phyloP scores from a whole-genome alignment of 2,888 invertebrate genomes.

The Hydraecia micacea region DNA sequence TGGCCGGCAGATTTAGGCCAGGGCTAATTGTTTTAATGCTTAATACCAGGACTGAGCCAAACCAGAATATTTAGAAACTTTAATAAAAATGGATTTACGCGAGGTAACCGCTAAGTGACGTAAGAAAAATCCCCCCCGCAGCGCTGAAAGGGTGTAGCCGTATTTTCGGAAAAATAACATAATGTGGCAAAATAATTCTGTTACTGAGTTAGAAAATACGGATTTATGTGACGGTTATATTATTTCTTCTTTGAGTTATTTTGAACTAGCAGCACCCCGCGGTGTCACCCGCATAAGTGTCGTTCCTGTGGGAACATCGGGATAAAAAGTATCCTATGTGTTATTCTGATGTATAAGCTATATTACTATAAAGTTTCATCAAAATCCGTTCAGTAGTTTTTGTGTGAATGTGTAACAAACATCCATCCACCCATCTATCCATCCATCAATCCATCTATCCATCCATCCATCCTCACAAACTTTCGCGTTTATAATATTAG shows the following conservation, averaged over 20 bases:
- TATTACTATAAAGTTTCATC: too few species aligned
- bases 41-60: background rate
- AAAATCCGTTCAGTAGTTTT: too few species aligned
- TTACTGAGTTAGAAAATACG: conserved; percentile 28
- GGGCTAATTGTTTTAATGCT: background rate
- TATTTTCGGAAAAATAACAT: conserved; percentile 33
- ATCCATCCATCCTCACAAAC: too few species aligned
- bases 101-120: conserved; percentile 9
- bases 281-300: background rate
- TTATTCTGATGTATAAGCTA: background rate
- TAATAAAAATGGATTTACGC: conserved; percentile 14
- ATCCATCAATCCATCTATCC: too few species aligned
- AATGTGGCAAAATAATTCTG: conserved; percentile 25
- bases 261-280: background rate
- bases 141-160: conserved; percentile 21
- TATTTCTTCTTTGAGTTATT: background rate
- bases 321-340: background rate
- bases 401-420: too few species aligned
- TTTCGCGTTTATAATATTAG: too few species aligned
- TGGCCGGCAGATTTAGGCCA: background rate
- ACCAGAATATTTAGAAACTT: conserved; percentile 6
- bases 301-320: background rate
- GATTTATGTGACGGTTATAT: conserved; percentile 6
- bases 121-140: conserved; percentile 5
- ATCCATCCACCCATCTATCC: too few species aligned